phyloP scores from a whole-genome alignment of 2,888 invertebrate genomes.

The Zygogramma bicolorata region DNA sequence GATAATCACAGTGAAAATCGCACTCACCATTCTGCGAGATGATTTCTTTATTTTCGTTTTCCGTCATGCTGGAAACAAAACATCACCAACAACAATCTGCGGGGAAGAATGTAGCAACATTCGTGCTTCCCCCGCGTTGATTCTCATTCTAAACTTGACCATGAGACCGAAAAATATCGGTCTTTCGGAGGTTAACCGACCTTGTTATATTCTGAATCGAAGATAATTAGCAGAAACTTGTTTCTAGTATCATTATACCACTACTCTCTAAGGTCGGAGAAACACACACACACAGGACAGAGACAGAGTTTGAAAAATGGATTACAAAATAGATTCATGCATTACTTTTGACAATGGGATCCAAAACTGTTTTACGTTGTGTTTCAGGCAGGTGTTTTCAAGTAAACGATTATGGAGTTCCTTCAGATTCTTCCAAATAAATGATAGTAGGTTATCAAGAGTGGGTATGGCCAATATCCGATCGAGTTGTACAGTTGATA shows the following conservation, averaged over 20 bases:
- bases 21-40: slow-evolving; percentile 23
- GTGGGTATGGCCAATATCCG: no score
- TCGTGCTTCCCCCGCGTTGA: not conserved
- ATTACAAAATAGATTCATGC: no score
- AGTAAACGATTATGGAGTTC: no score
- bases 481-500: no score
- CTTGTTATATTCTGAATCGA: not conserved
- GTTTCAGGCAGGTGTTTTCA: no score
- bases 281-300: no score
- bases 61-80: slow-evolving; percentile 2
- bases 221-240: not conserved
- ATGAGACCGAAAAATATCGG: slow-evolving; percentile 21
- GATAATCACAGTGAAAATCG: not conserved
- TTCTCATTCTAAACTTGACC: slow-evolving; percentile 27
- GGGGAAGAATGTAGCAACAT: not conserved
- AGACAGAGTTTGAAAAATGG: no score
- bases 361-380: no score
- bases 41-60: slow-evolving; percentile 3
- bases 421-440: no score
- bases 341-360: no score
- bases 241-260: not conserved
- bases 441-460: no score
- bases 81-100: not conserved
- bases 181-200: slow-evolving; percentile 30
- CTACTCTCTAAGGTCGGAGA: not conserved